Conservation (phyloP, 1,140 invertebrate species). For the Lepidurus apus region DNA sequence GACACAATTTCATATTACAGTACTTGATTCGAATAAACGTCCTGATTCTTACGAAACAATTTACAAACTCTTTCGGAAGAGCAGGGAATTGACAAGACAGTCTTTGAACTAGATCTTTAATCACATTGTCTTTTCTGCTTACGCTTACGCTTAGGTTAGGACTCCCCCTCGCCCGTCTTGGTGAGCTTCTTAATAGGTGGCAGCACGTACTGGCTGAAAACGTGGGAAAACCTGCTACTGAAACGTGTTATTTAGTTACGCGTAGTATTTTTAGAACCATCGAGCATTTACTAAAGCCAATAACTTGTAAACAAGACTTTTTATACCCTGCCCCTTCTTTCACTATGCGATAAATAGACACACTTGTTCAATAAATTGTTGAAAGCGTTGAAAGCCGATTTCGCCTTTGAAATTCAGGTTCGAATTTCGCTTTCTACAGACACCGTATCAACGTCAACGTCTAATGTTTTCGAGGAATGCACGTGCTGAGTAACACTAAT, state of each 20-base stretch:
- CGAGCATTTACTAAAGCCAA: neutral
- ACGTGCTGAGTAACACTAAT: neutral
- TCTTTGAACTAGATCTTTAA: no score
- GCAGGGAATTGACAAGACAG: no score
- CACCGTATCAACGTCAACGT: neutral
- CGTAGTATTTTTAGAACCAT: neutral
- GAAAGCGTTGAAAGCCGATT: neutral
- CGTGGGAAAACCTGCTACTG: neutral
- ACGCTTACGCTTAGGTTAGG: no score
- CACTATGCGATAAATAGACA: neutral
- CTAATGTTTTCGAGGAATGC: slow-evolving; percentile 14
- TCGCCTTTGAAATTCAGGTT: neutral
- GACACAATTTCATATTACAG: no score
- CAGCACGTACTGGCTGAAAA: no score
- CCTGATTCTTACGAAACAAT: no score
- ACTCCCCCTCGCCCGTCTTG: no score
- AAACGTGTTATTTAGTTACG: neutral
- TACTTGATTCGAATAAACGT: no score
- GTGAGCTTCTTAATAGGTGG: neutral
- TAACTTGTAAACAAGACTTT: neutral
- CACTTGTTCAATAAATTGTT: neutral
- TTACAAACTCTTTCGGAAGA: no score
- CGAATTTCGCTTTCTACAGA: neutral
- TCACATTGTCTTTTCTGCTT: no score
- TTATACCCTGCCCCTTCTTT: neutral